Evolutionary conservation across 1,140 invertebrate species (phyloP).

Genomic region (Drosophila punjabiensis): DNA sequence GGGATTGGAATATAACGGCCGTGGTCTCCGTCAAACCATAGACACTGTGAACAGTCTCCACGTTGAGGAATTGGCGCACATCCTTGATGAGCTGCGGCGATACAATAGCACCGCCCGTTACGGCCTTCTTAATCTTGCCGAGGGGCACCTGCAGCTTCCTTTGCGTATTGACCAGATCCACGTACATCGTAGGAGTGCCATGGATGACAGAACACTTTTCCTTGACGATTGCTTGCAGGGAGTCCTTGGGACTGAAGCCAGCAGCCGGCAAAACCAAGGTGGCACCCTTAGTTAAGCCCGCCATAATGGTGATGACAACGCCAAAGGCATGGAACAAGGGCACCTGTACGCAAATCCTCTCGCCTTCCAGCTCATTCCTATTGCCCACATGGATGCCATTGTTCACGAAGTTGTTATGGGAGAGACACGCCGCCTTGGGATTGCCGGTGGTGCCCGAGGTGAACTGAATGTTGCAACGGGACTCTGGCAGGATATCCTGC

Average conservation of each 20-base stretch:
- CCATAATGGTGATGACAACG: slow-evolving; percentile 89
- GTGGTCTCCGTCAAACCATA: slow-evolving; percentile 96
- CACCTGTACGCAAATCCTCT: slow-evolving; percentile 90
- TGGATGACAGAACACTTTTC: slow-evolving; percentile 93
- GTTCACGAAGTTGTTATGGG: slow-evolving; percentile 94
- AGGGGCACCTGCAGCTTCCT: slow-evolving; percentile 86
- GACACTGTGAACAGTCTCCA: slow-evolving; percentile 88
- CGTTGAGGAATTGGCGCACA: slow-evolving; percentile 86
- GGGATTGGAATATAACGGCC: slow-evolving; percentile 90
- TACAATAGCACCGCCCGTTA: slow-evolving; percentile 92
- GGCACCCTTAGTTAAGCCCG: slow-evolving; percentile 88
- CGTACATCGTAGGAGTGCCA: slow-evolving; percentile 98
- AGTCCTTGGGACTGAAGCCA: slow-evolving; percentile 89
- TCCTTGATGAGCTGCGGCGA: slow-evolving; percentile 90
- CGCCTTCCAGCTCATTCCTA: slow-evolving; percentile 84
- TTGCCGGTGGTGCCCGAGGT: slow-evolving; percentile 92
- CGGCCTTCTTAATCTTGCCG: slow-evolving; percentile 86
- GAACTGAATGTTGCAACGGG: slow-evolving; percentile 93
- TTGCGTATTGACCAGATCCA: slow-evolving; percentile 90
- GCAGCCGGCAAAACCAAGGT: slow-evolving; percentile 90
- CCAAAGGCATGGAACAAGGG: slow-evolving; percentile 98
- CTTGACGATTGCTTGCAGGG: slow-evolving; percentile 88
- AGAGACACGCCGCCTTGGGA: slow-evolving; percentile 95
- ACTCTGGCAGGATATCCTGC: slow-evolving; percentile 86
- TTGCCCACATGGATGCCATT: slow-evolving; percentile 90